Evolutionary conservation across 2,888 invertebrate species (phyloP), one percentile per base, ranked within the genome.

Genomic region (Lamellibrachia columna): DNA sequence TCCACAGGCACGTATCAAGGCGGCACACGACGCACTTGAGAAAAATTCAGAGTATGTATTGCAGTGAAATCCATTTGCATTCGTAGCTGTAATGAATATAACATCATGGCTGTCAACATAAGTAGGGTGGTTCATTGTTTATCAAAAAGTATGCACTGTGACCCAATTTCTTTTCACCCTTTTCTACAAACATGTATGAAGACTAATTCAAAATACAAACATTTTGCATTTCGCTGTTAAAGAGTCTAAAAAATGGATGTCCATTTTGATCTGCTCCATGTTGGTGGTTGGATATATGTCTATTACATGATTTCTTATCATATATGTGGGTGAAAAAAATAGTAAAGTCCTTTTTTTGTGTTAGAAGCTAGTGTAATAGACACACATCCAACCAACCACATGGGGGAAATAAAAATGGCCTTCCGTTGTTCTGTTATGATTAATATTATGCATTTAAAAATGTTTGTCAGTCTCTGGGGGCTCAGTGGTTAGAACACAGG

Each of bases 1-100:
- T 97, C 98, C 99, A 0, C 97, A 98, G 93, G 98, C 98, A 90
- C 97, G 99, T 93, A 98, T 99, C 94, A 98, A 98, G 97, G 98
- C 98, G n/a, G 99, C 99, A 0, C 98, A 98, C 94, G 98, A 97
- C 95, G 99, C 99, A 0, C 97, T 99, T 11, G 98, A 98, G 95
- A 98, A 98, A 94, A 98, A 98, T 96, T 97, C 98, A 0, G 99
- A 99, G 96, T 97, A 95, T 95, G 95, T 94, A 92, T 75, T n/a
- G n/a, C 75, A 75, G 75, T 22, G 22, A n/a, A 11, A 22, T 60
- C 22, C 3, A n/a, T 75, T 75, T 15, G 22, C 22, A 75, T 75
- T 75, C n/a, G n/a, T 15, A 75, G 15, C n/a, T 22, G 15, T 55
- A 9, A 9, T 9, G 9, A 75, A 75, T 11, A 75, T 6, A 75